Base-by-base conservation (phyloP, 53 echinoderm and acorn worm genomes). In the Antedon mediterranea region DNA sequence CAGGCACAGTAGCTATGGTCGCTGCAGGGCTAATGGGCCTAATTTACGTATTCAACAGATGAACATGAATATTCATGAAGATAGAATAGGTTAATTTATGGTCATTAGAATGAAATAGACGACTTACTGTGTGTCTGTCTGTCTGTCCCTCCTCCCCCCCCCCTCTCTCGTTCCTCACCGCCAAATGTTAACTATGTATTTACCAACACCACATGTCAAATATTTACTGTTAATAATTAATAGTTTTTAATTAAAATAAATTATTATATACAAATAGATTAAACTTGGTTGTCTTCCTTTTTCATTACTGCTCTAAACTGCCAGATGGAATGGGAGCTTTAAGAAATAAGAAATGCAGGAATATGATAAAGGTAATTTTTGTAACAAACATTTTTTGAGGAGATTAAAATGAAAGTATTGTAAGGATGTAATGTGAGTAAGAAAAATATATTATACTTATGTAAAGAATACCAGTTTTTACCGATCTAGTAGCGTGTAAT, bases 21-120 rank as follows among this genome's bases (percentile, higher is more conserved):
- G 57, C 57, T 57, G 57, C 57, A 57, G 57, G 57, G 57, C 57
- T 57, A 57, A 57, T 57, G 57, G 57, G 57, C 57, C 57, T 57
- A 57, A 57, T 57, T 57, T 57, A 57, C 57, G 57, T 57, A 57
- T 57, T 57, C 11, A 57, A 57, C 23, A 57, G 57, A 57, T 57
- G 57, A 57, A 57, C 5, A 41, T 41, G 57, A 57, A 57, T 57
- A 15, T 57, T 57, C 57, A 57, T 57, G 57, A 57, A 57, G 57
- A 57, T 57, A 57, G 23, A 18, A 57, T 57, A 57, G 23, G 57
- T 57, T 57, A 57, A 57, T 57, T 57, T 57, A 57, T 57, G 57
- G 57, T 57, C 57, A 57, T 57, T 57, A 57, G 57, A 57, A 57
- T 57, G 57, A 57, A 57, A 57, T 15, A 57, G 57, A 57, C 57